Conservation (phyloP, 2,888 invertebrate genomes). For the Drosophila falleni region DNA sequence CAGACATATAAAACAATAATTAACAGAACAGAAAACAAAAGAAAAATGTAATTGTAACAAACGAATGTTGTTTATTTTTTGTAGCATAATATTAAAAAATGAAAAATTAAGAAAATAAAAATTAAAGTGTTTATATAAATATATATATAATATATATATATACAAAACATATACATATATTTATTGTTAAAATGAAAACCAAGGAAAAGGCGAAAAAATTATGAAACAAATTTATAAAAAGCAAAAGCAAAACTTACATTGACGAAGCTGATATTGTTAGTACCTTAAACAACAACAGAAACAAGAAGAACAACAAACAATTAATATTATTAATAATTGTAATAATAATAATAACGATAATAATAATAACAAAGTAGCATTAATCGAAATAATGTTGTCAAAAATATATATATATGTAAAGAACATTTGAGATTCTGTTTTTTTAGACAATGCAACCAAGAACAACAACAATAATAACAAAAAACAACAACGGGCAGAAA, state of each 20-base stretch:
- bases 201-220: constrained; percentile 80
- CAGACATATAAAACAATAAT: constrained; percentile 70
- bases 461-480: constrained; percentile 49
- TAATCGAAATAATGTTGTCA: constrained; percentile 65
- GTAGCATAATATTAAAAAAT: constrained; percentile 75
- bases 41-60: constrained; percentile 66
- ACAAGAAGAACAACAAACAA: constrained; percentile 57
- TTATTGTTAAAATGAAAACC: constrained; percentile 76
- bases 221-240: constrained; percentile 78
- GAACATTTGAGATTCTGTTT: constrained; percentile 76
- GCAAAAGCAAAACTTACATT: constrained; percentile 72
- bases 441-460: constrained; percentile 48
- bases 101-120: constrained; percentile 39
- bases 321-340: constrained; percentile 73
- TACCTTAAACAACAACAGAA: constrained; percentile 79
- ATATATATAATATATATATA: constrained; percentile 57
- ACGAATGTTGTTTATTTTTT: constrained; percentile 82
- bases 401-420: constrained; percentile 42
- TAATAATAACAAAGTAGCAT: constrained; percentile 60
- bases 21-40: constrained; percentile 45
- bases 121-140: constrained; percentile 65
- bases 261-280: constrained; percentile 85
- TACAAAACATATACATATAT: constrained; percentile 69
- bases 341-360: constrained; percentile 56
- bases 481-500: constrained; percentile 37